A percentile compares a stretch with the other conserved stretches of the same genome.
Conservation (phyloP, 2,888 invertebrate species). For the Mongoloraphidia duomilia region DNA sequence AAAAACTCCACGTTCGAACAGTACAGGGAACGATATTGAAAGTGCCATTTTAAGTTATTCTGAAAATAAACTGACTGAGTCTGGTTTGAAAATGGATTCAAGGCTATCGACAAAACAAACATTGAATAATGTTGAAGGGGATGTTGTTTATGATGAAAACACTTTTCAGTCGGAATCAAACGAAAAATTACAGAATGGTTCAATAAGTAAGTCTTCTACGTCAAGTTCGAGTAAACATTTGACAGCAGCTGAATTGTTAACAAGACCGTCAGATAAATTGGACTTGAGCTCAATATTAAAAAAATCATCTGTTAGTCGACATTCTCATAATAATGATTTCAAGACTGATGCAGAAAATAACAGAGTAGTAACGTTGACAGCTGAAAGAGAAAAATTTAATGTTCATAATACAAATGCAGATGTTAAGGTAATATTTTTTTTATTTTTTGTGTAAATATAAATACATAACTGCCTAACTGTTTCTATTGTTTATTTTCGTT, state of each 20-base stretch:
- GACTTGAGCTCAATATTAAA: background rate
- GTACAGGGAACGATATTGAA: slow-evolving; percentile 4
- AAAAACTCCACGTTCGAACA: background rate
- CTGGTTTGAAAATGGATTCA: too few relatives aligned
- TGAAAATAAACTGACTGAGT: too few relatives aligned
- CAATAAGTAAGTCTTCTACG: background rate
- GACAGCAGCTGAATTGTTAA: slow-evolving; percentile 1
- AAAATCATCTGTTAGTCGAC: background rate
- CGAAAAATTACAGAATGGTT: background rate
- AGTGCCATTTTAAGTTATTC: slow-evolving; percentile 4
- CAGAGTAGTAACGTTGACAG: background rate
- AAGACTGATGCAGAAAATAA: background rate
- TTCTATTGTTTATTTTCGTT: slow-evolving; percentile 11
- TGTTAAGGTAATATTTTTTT: background rate
- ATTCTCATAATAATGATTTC: background rate
- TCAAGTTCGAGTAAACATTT: slow-evolving; percentile 1
- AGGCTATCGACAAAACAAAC: too few relatives aligned
- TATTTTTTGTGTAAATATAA: background rate
- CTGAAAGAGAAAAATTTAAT: background rate
- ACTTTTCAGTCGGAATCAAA: background rate
- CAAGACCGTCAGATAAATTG: background rate
- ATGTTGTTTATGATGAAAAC: too few relatives aligned
- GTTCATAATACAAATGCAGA: background rate
- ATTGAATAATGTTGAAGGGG: too few relatives aligned
- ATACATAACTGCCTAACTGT: background rate